Evolutionary conservation across 2,888 invertebrate species (phyloP), one percentile per base, ranked within the genome.

Genomic region (Eremobia ochroleuca): DNA sequence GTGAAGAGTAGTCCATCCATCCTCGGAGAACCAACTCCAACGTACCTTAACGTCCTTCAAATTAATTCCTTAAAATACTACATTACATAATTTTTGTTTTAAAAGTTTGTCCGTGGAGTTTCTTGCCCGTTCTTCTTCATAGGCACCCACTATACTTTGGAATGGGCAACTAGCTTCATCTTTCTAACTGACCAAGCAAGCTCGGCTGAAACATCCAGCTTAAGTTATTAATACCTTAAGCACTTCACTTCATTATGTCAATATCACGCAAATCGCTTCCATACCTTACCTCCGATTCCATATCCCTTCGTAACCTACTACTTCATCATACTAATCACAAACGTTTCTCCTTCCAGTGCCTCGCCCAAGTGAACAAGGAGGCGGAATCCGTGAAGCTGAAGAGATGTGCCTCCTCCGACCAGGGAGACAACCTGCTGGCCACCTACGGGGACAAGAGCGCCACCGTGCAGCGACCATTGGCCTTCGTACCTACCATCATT

Each of bases 401-500:
- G 89, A 52, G 64, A 0, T 97, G 97, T 87, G 95, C 96, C 2
- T 81, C 91, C 28, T 90, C 93, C 1, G 90, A 90, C 0, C 93
- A 93, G 28, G 97, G 97, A 0, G 93, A 92, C 88, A 91, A 83
- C 6, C 92, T 97, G 64, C 93, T 97, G 43, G 96, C 97, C 0
- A 76, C 94, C 0, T 95, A 97, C 77, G 98, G 98, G 0, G 97
- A 97, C 85, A 93, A 97, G 89, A 97, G 97, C 0, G 93, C 95
- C 77, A 87, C 90, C 0, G 95, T 98, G 8, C 95, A 96, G 89
- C 95, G 97, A 1, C 97, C 97, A 0, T 94, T 98, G 21, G 90
- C 93, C 43, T 97, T 97, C 81, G 98, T 98, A 34, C 98, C 98
- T 15, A 98, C 98, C 9, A 93, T 98, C 28, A 97, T 98, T 21